Evolutionary conservation across 1,140 invertebrate species (phyloP).

Genomic region (Hermetia illucens): DNA sequence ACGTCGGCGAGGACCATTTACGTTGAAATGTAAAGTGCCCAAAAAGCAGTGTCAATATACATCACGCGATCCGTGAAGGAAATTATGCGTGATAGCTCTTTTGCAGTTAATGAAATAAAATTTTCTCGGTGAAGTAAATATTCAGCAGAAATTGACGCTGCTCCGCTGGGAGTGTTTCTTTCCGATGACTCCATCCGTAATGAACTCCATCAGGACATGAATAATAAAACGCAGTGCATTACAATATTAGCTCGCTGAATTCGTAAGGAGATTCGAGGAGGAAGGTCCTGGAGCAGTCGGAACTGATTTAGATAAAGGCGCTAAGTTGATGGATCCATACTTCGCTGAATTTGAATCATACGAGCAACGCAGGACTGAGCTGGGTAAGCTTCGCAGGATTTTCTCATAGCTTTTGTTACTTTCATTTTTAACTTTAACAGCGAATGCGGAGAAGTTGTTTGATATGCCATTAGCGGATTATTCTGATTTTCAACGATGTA

Average conservation of each 20-base stretch:
- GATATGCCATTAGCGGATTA: slow-evolving; percentile 72
- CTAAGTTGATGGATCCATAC: slow-evolving; percentile 55
- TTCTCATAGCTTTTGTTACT: neutral
- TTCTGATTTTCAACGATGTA: slow-evolving; percentile 52
- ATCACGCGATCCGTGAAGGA: too few species aligned
- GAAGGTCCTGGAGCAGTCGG: slow-evolving; percentile 66
- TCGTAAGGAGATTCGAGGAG: slow-evolving; percentile 53
- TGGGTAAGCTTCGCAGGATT: slow-evolving; percentile 42
- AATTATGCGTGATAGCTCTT: too few species aligned
- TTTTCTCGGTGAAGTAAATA: too few species aligned
- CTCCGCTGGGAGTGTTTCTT: too few species aligned
- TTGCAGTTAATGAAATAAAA: too few species aligned
- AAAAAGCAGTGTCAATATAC: too few species aligned
- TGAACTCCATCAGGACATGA: too few species aligned
- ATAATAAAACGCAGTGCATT: too few species aligned
- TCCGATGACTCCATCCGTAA: too few species aligned
- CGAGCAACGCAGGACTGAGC: slow-evolving; percentile 47
- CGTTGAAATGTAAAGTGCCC: too few species aligned
- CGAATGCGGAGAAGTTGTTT: slow-evolving; percentile 70
- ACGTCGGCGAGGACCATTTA: too few species aligned
- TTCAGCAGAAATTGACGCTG: too few species aligned
- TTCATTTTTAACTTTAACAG: slow-evolving; percentile 6
- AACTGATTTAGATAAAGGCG: slow-evolving; percentile 56
- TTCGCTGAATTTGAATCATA: slow-evolving; percentile 46
- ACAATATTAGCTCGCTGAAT: slow-evolving; percentile 41